phyloP scores from a whole-genome alignment of 2,888 invertebrate genomes.

The Tortrix viridana region DNA sequence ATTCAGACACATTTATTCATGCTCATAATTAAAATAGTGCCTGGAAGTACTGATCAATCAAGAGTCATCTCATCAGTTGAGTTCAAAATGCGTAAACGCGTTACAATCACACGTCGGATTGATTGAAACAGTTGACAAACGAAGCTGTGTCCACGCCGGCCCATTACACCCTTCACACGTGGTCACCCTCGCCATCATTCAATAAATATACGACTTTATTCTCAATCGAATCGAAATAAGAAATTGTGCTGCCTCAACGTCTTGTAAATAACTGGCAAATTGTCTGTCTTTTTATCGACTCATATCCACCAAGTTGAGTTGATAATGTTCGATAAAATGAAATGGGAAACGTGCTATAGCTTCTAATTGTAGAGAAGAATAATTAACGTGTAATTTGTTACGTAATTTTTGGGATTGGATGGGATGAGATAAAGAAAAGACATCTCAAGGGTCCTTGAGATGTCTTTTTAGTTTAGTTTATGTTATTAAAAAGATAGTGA shows the following conservation, averaged over 20 bases:
- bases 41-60: too few species aligned
- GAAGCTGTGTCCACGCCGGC: background rate
- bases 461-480: background rate
- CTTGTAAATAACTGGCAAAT: slow-evolving; percentile 65
- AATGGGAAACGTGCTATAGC: slow-evolving; percentile 59
- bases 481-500: background rate
- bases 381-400: slow-evolving; percentile 18
- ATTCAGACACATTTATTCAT: too few species aligned
- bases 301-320: slow-evolving; percentile 57
- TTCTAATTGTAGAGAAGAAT: slow-evolving; percentile 32
- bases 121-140: background rate
- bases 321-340: slow-evolving; percentile 58
- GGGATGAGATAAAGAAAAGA: slow-evolving; percentile 14
- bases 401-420: slow-evolving; percentile 19
- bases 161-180: background rate
- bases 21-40: too few species aligned
- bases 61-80: background rate
- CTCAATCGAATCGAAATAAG: slow-evolving; percentile 59
- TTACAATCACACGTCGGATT: slow-evolving; percentile 1
- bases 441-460: background rate
- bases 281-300: slow-evolving; percentile 60
- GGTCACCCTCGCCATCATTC: slow-evolving; percentile 16
- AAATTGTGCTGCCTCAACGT: slow-evolving; percentile 66
- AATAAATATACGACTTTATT: slow-evolving; percentile 24
- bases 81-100: background rate